Percentiles rank a stretch among this genome's conserved stretches.
Conservation (phyloP, 2,888 invertebrate species). For the Platerodrilus igneus region DNA sequence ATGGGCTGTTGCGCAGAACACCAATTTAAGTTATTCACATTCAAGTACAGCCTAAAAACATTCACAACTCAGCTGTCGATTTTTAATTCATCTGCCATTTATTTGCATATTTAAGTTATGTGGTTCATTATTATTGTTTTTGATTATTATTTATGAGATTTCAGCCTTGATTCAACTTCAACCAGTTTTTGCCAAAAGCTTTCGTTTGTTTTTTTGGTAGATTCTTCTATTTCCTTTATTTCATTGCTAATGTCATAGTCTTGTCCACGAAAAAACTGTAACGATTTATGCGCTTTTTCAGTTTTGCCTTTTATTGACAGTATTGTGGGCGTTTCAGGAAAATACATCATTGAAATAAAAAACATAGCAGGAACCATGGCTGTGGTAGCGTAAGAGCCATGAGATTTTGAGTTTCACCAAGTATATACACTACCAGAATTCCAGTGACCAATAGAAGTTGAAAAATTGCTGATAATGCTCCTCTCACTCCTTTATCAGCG, state of each 20-base stretch:
- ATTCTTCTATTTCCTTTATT: conserved; percentile 58
- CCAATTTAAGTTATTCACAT: too few relatives aligned
- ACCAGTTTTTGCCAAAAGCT: conserved; percentile 20
- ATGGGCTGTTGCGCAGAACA: too few relatives aligned
- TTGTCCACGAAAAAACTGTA: conserved; percentile 68
- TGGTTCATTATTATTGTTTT: too few relatives aligned
- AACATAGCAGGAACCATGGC: conserved; percentile 60
- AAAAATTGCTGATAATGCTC: conserved; percentile 75
- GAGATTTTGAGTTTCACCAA: conserved; percentile 66
- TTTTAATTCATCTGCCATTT: too few relatives aligned
- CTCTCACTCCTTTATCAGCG: conserved; percentile 71
- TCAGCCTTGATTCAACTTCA: too few relatives aligned
- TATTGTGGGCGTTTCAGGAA: conserved; percentile 71
- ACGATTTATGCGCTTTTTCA: conserved; percentile 55
- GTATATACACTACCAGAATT: conserved; percentile 67
- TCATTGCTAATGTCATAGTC: conserved; percentile 61
- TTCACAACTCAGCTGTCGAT: too few relatives aligned
- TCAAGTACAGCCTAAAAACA: too few relatives aligned
- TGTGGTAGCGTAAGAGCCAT: conserved; percentile 60
- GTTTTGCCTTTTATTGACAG: conserved; percentile 54
- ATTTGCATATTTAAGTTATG: too few relatives aligned
- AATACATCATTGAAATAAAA: conserved; percentile 57
- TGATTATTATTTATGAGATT: too few relatives aligned
- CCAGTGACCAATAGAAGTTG: conserved; percentile 72
- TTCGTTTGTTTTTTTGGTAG: conserved; percentile 17